phyloP scores from a whole-genome alignment of 2,113 vertebrate genomes.

The Poecile atricapillus region DNA sequence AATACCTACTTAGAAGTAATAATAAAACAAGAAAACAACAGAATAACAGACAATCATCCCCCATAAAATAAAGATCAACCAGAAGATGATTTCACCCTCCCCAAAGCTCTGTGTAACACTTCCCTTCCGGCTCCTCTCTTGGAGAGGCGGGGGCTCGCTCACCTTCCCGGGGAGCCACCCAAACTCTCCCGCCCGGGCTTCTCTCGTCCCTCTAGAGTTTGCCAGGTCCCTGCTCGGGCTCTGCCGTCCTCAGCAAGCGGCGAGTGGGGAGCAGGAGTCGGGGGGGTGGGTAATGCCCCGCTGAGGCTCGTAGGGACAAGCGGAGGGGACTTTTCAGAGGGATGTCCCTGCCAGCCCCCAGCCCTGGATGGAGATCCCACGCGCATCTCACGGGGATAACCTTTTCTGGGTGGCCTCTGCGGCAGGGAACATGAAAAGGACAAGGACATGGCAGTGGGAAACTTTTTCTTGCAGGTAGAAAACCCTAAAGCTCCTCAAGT shows the following conservation, averaged over 20 bases:
- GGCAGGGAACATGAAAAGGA: neutral
- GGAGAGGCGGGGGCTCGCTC: fast-evolving
- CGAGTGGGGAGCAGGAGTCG: fast-evolving
- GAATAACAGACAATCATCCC: no score
- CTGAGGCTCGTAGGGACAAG: neutral
- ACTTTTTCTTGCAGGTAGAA: neutral
- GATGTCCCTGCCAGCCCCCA: neutral
- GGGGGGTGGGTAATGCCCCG: fast-evolving
- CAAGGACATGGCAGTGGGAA: neutral
- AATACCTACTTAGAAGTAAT: neutral
- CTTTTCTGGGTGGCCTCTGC: neutral
- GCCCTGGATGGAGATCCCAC: neutral
- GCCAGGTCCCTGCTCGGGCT: neutral
- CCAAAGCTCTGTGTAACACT: neutral
- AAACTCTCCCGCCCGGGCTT: fast-evolving
- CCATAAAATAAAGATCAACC: neutral
- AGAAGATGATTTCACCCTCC: fast-evolving
- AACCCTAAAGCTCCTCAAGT: neutral
- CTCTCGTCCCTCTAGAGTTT: neutral
- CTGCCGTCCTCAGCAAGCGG: fast-evolving
- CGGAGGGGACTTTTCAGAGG: fast-evolving
- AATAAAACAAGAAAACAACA: neutral
- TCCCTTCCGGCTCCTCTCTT: neutral
- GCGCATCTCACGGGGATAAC: fast-evolving
- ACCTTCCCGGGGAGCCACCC: neutral